These are phyloP conservation scores for Garra rufa DNA, from an alignment of 2,113 vertebrate species.

Conservation along the genomic window DNA sequence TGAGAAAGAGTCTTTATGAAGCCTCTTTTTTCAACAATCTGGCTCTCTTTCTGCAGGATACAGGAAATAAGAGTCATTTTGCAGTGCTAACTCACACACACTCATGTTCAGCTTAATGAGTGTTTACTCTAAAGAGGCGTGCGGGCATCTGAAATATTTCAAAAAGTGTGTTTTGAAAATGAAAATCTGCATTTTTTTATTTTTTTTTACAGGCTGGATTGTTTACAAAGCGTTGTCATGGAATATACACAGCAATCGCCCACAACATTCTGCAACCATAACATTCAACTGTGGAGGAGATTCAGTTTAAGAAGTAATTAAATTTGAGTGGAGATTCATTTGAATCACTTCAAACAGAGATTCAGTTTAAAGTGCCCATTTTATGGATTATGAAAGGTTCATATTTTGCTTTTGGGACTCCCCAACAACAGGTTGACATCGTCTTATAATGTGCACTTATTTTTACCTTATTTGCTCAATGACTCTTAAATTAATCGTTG, in stretches of 20 bases:
- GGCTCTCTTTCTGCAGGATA: conserved; percentile 7
- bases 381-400: no score
- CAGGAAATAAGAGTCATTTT: conserved; percentile 47
- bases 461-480: no score
- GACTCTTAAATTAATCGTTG: no score
- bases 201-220: neutral
- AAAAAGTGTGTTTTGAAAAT: no score
- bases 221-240: neutral
- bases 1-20: conserved; percentile 39
- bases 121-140: conserved; percentile 31
- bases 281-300: neutral
- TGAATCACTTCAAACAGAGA: neutral
- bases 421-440: no score
- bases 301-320: neutral
- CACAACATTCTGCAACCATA: no score
- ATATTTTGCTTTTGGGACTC: no score
- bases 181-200: no score
- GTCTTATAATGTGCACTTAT: no score
- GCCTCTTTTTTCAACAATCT: neutral
- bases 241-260: neutral
- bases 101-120: conserved; percentile 7
- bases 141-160: neutral
- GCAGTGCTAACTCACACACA: neutral
- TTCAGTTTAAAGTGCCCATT: neutral
- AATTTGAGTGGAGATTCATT: neutral